phyloP scores from a whole-genome alignment of 2,888 invertebrate species.

The Lycocerus yunnanus region DNA sequence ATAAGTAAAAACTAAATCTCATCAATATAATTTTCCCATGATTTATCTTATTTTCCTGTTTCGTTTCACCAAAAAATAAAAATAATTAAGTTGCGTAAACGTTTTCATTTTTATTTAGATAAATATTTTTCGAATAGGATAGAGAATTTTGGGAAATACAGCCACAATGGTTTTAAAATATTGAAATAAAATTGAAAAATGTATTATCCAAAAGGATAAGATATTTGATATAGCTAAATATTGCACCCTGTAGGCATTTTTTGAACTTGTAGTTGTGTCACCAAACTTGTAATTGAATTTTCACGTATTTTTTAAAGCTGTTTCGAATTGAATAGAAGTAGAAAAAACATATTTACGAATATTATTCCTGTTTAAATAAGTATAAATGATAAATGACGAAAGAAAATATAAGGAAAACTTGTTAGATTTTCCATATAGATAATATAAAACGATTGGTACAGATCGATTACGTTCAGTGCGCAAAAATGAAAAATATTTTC shows the following conservation, averaged over 20 bases:
- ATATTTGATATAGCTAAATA: constrained; percentile 42
- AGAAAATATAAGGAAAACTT: not conserved
- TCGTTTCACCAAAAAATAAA: not conserved
- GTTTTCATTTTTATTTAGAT: not conserved
- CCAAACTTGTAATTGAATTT: not conserved
- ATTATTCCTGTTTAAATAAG: not conserved
- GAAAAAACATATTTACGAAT: not conserved
- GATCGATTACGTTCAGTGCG: not conserved
- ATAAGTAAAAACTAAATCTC: not conserved
- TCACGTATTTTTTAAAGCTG: not conserved
- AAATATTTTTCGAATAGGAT: not conserved
- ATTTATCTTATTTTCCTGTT: not conserved
- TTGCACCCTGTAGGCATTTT: constrained; percentile 35
- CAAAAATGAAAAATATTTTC: not conserved
- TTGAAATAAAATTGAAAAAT: constrained; percentile 37
- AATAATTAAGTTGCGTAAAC: not conserved
- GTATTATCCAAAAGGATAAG: constrained; percentile 36
- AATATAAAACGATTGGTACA: not conserved
- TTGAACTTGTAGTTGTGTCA: not conserved
- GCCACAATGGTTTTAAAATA: not conserved
- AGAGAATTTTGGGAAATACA: too few species aligned
- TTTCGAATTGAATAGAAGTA: not conserved
- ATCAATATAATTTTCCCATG: not conserved
- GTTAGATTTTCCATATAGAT: not conserved
- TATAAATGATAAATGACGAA: not conserved